These are phyloP conservation scores for Cephalopachus bancanus DNA, from an alignment of 2,797 vertebrate genomes.

Conservation along the genomic window DNA sequence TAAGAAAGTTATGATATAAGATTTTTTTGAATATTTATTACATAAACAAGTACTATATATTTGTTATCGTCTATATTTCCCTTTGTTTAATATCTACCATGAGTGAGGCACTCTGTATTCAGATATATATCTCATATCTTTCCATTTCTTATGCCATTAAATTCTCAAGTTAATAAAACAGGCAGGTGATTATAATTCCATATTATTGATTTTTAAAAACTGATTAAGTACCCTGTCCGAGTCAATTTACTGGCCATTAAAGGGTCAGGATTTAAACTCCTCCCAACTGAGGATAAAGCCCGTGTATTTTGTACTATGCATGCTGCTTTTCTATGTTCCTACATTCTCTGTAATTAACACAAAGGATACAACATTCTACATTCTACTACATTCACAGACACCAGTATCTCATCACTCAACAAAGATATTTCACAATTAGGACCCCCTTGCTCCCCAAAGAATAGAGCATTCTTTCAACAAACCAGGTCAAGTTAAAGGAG, in stretches of 20 bases:
- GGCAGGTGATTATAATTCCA: conserved; percentile 14
- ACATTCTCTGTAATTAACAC: conserved; percentile 61
- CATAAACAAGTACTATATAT: conserved; percentile 53
- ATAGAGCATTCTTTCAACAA: conserved; percentile 74
- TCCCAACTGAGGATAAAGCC: conserved; percentile 1
- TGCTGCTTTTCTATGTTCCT: neutral
- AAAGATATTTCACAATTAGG: conserved; percentile 65
- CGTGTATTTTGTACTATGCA: neutral
- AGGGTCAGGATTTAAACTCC: conserved; percentile 38
- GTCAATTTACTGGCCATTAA: conserved; percentile 25
- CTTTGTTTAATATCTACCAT: conserved; percentile 40
- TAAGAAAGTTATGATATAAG: conserved; percentile 55
- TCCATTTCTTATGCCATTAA: conserved; percentile 56
- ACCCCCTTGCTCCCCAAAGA: neutral
- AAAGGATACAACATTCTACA: conserved; percentile 1
- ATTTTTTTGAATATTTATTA: conserved; percentile 37
- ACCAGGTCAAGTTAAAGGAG: conserved; percentile 66
- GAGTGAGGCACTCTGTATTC: conserved; percentile 11
- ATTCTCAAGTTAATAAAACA: conserved; percentile 67
- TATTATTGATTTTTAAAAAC: conserved; percentile 54
- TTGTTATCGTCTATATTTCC: conserved; percentile 17
- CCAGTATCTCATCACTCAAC: conserved; percentile 70
- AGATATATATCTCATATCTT: neutral
- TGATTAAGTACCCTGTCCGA: neutral
- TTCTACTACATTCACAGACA: conserved; percentile 57